Evolutionary conservation across 1,140 invertebrate genomes (phyloP), one percentile per base, ranked within the genome.

Genomic region (Xylocopa sonorina): DNA sequence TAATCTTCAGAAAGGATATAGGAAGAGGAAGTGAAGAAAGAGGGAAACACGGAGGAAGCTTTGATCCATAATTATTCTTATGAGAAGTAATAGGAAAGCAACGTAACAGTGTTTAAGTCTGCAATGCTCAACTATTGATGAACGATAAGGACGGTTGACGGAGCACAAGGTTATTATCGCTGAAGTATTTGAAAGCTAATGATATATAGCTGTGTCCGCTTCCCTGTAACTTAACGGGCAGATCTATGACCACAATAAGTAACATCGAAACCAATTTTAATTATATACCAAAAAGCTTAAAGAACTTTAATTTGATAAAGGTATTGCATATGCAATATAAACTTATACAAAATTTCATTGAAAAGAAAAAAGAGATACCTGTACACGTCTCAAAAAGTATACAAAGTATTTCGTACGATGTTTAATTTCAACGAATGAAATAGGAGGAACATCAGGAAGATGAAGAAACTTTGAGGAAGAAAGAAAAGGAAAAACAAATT

Each of bases 401-500:
- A 21, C 29, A 32, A 34, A 18, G 29, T 16, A 58, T 34, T 14
- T 53, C 14, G 53, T 62, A 64, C 7, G 46, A 24, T 7, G 16
- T 46, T 10, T 43, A 7, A 18, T 48, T 18, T 43, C n/a, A 2
- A 57, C 6, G 46, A 62, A 78, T 57, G 41, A 24, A 16, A 41
- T 69, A 50, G 27, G 38, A 48, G 4, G 43, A 62, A 18, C 7
- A 21, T 10, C 46, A 69, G 24, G 46, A 41, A 41, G 3, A 3
- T 48, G 10, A 16, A 66, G 18, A 75, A 55, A 58, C 50, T 27
- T 29, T 24, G 32, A 38, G 38, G 48, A 50, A 21, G 32, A 24
- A 38, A n/a, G 41, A 50, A 55, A 67, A 18, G 46, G 80, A 48
- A 24, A 46, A 58, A 41, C 41, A 18, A 68, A 48, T 34, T 68